Evolutionary conservation across 2,797 vertebrate species (phyloP).

Genomic region (Pseudomugil tenellus): DNA sequence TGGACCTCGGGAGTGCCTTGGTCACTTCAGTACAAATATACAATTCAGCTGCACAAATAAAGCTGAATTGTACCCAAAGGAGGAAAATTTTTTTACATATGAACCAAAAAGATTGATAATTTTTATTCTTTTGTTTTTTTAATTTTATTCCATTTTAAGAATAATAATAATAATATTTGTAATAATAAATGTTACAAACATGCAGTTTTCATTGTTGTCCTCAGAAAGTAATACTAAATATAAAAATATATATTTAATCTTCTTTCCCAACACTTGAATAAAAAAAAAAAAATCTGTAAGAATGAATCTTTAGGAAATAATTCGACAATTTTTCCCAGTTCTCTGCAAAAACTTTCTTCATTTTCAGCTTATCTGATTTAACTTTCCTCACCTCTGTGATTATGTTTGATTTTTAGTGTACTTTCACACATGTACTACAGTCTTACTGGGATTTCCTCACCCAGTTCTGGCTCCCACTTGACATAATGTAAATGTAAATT

Average conservation of each 20-base stretch:
- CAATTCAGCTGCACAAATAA: too few species aligned
- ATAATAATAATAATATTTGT: too few species aligned
- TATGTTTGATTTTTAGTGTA: background rate
- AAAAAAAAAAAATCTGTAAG: background rate
- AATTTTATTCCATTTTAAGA: background rate
- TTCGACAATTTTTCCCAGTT: background rate
- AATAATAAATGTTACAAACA: too few species aligned
- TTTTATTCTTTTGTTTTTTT: background rate
- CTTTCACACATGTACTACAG: background rate
- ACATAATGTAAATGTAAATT: background rate
- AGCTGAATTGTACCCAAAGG: too few species aligned
- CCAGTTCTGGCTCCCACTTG: too few species aligned
- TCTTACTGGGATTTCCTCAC: background rate
- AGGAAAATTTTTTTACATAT: too few species aligned
- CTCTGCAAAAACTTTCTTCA: background rate
- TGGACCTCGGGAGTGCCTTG: too few species aligned
- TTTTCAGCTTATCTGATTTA: background rate
- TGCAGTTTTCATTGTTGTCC: background rate
- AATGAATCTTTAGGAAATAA: background rate
- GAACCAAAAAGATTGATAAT: too few species aligned
- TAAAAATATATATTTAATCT: background rate
- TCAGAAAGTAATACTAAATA: background rate
- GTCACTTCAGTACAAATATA: too few species aligned
- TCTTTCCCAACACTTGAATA: background rate
- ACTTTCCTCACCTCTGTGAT: background rate